Evolutionary conservation across 2,797 vertebrate species (phyloP).

Genomic region (Megaceryle alcyon): DNA sequence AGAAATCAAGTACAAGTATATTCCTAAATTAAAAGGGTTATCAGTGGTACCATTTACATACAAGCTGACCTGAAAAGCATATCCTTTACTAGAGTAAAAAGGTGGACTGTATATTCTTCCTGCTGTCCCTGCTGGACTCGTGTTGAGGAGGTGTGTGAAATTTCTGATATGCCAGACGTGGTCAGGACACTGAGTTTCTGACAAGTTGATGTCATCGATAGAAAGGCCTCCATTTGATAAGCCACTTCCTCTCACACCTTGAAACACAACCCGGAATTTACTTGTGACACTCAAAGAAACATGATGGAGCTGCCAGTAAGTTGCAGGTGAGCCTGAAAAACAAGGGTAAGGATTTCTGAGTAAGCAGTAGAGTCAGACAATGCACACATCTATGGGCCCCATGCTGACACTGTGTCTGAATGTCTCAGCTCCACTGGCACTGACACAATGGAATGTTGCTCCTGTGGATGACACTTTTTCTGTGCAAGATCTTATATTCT

Average conservation of each 20-base stretch:
- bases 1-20: conserved; percentile 85
- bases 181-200: conserved; percentile 90
- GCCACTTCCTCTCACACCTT: conserved; percentile 76
- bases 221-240: conserved; percentile 84
- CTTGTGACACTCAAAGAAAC: conserved; percentile 78
- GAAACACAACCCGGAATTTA: conserved; percentile 89
- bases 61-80: conserved; percentile 88
- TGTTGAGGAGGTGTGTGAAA: conserved; percentile 81
- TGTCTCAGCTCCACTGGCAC: background rate
- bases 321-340: conserved; percentile 75
- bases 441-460: background rate
- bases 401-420: background rate
- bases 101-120: conserved; percentile 82
- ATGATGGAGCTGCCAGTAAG: conserved; percentile 88
- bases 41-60: conserved; percentile 61
- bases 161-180: conserved; percentile 89
- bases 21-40: conserved; percentile 71
- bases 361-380: background rate
- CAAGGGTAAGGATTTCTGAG: background rate
- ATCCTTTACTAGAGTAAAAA: conserved; percentile 87
- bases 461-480: background rate
- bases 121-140: background rate
- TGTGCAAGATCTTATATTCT: background rate
- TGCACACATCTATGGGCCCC: background rate
- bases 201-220: conserved; percentile 92